Evolutionary conservation across 2,888 invertebrate species (phyloP).

Genomic region (Cyclophora albipunctata): DNA sequence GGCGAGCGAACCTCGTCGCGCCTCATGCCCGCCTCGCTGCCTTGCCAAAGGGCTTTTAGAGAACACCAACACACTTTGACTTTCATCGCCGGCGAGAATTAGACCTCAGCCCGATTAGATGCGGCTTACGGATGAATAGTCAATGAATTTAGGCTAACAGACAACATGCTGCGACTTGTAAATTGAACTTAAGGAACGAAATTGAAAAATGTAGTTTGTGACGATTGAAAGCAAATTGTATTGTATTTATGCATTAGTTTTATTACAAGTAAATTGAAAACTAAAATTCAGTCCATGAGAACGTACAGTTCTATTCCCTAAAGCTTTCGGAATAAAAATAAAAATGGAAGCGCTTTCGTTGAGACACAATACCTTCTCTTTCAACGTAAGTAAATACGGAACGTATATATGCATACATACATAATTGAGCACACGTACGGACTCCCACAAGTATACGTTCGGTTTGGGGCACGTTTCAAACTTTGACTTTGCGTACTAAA

Average conservation of each 20-base stretch:
- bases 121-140: slow-evolving; percentile 54
- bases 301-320: slow-evolving; percentile 29
- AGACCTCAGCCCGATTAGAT: slow-evolving; percentile 50
- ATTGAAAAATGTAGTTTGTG: slow-evolving; percentile 6
- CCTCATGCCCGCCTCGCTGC: slow-evolving; percentile 26
- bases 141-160: slow-evolving; percentile 54
- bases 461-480: slow-evolving; percentile 39
- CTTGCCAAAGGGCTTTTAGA: slow-evolving; percentile 63
- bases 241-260: no score
- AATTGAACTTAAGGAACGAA: slow-evolving; percentile 18
- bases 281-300: slow-evolving; percentile 23
- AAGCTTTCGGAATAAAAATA: slow-evolving; percentile 39
- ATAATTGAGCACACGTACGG: background rate
- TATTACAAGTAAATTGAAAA: background rate
- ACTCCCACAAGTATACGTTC: slow-evolving; percentile 27
- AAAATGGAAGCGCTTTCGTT: slow-evolving; percentile 4
- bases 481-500: slow-evolving; percentile 31
- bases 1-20: slow-evolving; percentile 23
- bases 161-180: slow-evolving; percentile 26
- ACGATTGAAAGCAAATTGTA: no score
- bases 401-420: background rate
- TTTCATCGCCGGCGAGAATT: slow-evolving; percentile 49
- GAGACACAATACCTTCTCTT: slow-evolving; percentile 1
- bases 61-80: slow-evolving; percentile 59
- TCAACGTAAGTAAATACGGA: slow-evolving; percentile 2